Evolutionary conservation across 1,140 invertebrate species (phyloP).

Genomic region (Leptopilina clavipes): DNA sequence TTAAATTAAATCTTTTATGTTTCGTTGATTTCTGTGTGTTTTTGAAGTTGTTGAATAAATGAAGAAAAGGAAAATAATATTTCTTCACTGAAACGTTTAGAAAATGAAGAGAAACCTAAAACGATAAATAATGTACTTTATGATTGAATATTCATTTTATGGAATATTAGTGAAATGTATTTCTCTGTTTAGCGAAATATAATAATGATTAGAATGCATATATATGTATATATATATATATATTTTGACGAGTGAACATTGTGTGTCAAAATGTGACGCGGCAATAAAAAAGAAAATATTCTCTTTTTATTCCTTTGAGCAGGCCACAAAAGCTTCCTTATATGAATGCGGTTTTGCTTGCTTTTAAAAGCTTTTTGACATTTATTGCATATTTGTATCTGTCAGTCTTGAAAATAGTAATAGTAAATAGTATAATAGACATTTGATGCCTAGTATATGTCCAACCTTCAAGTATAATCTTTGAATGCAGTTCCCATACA

Average conservation of each 20-base stretch:
- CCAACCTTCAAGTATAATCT: not conserved
- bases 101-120: not conserved
- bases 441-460: not conserved
- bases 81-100: too few species aligned
- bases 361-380: not conserved
- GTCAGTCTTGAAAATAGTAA: constrained; percentile 22
- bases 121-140: not conserved
- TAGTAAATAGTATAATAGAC: constrained; percentile 1
- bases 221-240: too few species aligned
- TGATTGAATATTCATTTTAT: not conserved
- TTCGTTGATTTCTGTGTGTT: too few species aligned
- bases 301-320: not conserved
- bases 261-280: not conserved
- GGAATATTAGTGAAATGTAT: not conserved
- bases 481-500: constrained; percentile 3
- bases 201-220: constrained; percentile 24
- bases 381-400: constrained; percentile 23
- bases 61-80: too few species aligned
- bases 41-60: too few species aligned
- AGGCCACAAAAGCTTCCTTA: not conserved
- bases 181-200: not conserved
- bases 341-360: not conserved
- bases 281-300: constrained; percentile 32
- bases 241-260: not conserved
- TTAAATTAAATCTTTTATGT: too few species aligned